Conservation (phyloP, 2,888 invertebrate species). For the Tiliacea aurago region DNA sequence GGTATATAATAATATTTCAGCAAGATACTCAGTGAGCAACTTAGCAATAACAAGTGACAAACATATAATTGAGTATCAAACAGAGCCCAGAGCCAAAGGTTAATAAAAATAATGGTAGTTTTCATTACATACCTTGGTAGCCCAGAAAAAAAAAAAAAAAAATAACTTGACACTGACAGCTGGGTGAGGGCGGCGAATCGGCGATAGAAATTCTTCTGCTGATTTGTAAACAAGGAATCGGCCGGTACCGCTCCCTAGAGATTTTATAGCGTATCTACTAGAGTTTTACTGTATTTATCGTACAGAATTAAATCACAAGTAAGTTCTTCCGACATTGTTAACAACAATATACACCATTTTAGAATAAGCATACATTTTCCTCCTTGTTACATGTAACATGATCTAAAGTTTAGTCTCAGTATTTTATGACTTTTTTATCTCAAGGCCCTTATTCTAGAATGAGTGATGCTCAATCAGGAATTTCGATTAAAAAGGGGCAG, state of each 20-base stretch:
- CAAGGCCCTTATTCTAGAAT: neutral
- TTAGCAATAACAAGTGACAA: neutral
- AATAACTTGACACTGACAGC: neutral
- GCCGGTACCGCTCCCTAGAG: neutral
- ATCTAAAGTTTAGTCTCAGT: neutral
- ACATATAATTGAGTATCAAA: neutral
- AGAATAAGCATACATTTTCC: neutral
- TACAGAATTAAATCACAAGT: constrained; percentile 8
- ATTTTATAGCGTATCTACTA: neutral
- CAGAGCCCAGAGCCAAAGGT: neutral
- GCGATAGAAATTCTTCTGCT: neutral
- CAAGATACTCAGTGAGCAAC: neutral
- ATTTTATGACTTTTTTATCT: neutral
- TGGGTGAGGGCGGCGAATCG: too few relatives aligned
- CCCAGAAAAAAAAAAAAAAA: too few relatives aligned
- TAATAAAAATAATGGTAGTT: too few relatives aligned
- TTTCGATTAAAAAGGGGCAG: neutral
- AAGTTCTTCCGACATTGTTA: constrained; percentile 11
- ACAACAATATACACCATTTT: neutral
- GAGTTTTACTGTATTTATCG: neutral
- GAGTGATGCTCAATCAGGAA: neutral
- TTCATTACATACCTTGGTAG: too few relatives aligned
- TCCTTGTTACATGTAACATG: neutral
- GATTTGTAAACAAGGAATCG: neutral
- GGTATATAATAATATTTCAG: neutral